phyloP scores from a whole-genome alignment of 2,113 vertebrate genomes.

The Caretta caretta region DNA sequence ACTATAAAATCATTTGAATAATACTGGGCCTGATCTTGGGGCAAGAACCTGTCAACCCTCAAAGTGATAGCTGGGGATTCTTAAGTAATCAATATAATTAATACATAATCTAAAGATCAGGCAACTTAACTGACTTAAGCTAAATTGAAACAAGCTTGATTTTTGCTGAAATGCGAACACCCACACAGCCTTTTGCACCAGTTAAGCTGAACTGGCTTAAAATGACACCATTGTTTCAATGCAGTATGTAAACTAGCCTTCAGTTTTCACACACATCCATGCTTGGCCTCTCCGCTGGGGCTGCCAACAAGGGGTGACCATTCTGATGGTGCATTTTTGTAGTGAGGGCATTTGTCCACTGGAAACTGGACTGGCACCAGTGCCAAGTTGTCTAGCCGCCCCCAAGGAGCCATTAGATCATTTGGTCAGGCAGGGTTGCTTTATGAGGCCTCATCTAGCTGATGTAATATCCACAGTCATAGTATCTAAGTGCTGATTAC shows the following conservation, averaged over 20 bases:
- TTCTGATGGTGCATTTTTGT: background rate
- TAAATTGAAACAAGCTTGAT: background rate
- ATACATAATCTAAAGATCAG: too few relatives aligned
- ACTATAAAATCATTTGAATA: too few relatives aligned
- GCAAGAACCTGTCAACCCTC: too few relatives aligned
- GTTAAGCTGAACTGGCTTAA: background rate
- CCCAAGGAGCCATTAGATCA: background rate
- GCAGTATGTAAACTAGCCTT: background rate
- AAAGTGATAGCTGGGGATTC: too few relatives aligned
- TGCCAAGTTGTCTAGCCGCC: background rate
- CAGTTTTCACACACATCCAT: background rate
- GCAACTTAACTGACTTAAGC: background rate
- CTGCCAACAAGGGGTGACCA: background rate
- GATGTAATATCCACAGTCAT: fast-evolving
- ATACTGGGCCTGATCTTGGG: too few relatives aligned
- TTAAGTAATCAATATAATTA: too few relatives aligned
- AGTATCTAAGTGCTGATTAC: fast-evolving
- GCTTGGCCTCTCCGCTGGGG: background rate
- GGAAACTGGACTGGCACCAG: background rate
- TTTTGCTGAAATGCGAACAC: background rate
- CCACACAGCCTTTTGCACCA: background rate
- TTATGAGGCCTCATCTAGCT: background rate
- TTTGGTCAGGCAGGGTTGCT: background rate
- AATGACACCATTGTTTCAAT: background rate
- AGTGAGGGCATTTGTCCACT: background rate